Evolutionary conservation across 2,113 vertebrate species (phyloP), one percentile per base, ranked within the genome.

Genomic region (Actenoides hombroni): DNA sequence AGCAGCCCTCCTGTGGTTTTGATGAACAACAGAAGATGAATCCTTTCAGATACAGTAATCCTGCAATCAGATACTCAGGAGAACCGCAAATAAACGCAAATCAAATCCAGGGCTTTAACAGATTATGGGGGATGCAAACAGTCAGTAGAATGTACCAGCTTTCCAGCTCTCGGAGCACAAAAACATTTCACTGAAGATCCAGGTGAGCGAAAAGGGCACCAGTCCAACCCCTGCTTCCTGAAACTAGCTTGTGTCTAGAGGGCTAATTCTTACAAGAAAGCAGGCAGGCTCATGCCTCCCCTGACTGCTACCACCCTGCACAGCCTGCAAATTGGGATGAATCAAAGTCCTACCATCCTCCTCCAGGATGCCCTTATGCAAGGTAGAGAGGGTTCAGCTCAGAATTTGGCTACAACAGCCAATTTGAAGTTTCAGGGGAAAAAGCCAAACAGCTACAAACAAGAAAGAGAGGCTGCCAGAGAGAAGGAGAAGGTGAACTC

Each of bases 241-340:
- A 92, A 94, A 95, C 89, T 15, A 69, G 70, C 93, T 94, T 14
- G 23, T 96, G 77, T 95, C 94, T 90, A 86, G 93, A 96, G 93
- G 92, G 93, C 90, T 90, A 86, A 96, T 91, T 86, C 95, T 83
- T 86, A 73, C 44, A 46, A 65, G 86, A 29, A 83, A 96, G 92
- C 93, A 93, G 91, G 94, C 75, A 96, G 90, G 92, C 84, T 96
- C 93, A 95, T 86, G 93, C 79, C 93, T 91, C 90, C 78, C 85
- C 63, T 25, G 29, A 61, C 53, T 91, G 90, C 90, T 96, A 69
- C 90, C 94, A 85, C 39, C 68, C 88, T 73, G 44, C 73, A 77
- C 20, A 90, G 69, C 74, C 87, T 84, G n/a, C 60, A 70, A 74
- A 70, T 3, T 83, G 78, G 40, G 75, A 95, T 90, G 67, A 89